These are phyloP conservation scores for Isichthys henryi DNA, from an alignment of 2,113 vertebrate species.

Conservation along the genomic window DNA sequence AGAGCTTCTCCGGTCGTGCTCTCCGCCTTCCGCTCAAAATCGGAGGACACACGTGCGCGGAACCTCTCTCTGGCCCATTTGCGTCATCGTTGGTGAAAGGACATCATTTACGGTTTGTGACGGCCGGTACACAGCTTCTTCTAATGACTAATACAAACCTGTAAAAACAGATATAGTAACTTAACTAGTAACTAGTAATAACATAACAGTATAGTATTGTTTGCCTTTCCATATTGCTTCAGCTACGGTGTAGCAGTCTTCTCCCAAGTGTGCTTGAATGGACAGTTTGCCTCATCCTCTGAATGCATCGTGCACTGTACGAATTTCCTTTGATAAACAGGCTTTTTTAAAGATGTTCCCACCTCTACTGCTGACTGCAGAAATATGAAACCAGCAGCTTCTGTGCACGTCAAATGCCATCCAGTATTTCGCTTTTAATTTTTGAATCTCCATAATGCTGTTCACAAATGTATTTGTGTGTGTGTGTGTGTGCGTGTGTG, in stretches of 20 bases:
- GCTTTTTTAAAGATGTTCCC: neutral
- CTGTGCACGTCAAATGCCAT: neutral
- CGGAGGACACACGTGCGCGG: neutral
- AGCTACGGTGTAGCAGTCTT: neutral
- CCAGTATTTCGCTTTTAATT: neutral
- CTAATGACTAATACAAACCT: neutral
- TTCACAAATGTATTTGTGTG: neutral
- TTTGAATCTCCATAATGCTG: neutral
- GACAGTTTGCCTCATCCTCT: neutral
- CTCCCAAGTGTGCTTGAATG: neutral
- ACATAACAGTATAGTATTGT: neutral
- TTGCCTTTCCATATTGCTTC: neutral
- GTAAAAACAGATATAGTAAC: neutral
- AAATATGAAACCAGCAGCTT: neutral
- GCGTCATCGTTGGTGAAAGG: neutral
- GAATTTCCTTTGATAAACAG: neutral
- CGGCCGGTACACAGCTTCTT: neutral
- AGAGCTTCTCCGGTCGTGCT: neutral
- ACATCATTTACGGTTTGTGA: neutral
- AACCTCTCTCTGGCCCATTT: neutral
- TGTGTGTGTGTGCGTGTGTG: constrained; percentile 12
- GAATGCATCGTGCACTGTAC: neutral
- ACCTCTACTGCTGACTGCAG: neutral
- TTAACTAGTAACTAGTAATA: neutral
- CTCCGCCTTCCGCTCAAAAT: neutral